Evolutionary conservation across 1,140 invertebrate genomes (phyloP).

Genomic region (Drosophila suzukii): DNA sequence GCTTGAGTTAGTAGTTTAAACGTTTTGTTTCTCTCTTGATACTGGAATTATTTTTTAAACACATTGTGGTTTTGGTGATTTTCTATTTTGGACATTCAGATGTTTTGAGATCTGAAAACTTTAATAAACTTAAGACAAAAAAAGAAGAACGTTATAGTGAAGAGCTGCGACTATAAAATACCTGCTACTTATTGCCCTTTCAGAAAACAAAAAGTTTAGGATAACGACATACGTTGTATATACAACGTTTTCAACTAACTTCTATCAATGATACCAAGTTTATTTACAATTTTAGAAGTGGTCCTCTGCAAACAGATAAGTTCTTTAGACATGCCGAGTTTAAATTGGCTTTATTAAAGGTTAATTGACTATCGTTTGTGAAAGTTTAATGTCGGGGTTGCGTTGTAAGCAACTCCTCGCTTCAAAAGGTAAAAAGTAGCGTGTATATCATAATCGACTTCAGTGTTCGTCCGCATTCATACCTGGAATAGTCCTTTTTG

Average conservation of each 20-base stretch:
- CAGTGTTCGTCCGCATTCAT: conserved; percentile 19
- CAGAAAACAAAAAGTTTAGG: no score
- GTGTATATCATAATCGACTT: neutral
- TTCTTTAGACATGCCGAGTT: no score
- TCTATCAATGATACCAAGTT: no score
- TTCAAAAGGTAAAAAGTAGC: neutral
- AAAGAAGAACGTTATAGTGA: neutral
- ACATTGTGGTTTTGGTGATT: neutral
- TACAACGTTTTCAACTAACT: no score
- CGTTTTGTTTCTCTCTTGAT: neutral
- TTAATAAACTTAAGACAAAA: neutral
- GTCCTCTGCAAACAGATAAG: no score
- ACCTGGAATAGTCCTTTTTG: conserved; percentile 97
- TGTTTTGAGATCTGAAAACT: neutral
- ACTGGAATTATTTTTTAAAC: neutral
- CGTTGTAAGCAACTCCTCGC: no score
- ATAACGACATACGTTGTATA: neutral
- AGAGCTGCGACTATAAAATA: neutral
- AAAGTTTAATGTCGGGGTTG: no score
- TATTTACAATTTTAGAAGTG: no score
- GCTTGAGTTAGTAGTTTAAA: neutral
- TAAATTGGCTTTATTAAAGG: no score
- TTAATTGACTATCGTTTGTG: no score
- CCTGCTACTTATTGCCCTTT: neutral
- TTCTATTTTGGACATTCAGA: neutral